Base-by-base conservation (phyloP, 2,113 vertebrate genomes). In the Plecturocebus donacophilus region DNA sequence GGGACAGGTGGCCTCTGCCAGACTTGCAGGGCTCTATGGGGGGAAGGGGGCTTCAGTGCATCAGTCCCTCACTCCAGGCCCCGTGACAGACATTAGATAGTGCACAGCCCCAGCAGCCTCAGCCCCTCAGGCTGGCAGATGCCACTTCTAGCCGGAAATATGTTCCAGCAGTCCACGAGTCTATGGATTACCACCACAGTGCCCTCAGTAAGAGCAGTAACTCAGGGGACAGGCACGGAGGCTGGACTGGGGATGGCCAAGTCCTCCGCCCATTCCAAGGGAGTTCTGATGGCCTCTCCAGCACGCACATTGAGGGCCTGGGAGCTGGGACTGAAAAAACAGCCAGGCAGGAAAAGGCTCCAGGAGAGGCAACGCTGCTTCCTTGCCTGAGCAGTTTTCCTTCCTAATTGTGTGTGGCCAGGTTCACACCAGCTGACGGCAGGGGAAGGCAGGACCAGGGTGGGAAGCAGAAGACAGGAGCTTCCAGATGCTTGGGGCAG, bases 131-230 rank as follows among this genome's bases (percentile, higher is more conserved):
- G 64, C 6, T 21, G 7, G 23, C 52, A 61, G 30, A 76, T 0
- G 38, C 32, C 64, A 47, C 14, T n/a, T 54, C 47, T 49, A 27
- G 16, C 10, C 32, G 64, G 19, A 40, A 82, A 21, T 8, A 0
- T 19, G 38, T 47, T 49, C 73, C 1, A 1, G 84, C 0, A 9
- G 82, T 6, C 42, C 32, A 0, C 0, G 2, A 40, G n/a, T 32
- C 83, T 17, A 4, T 1, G 19, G 73, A 35, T 10, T 8, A 49
- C 54, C 8, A 49, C 47, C 3, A 0, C 58, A 8, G 1, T 0
- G 45, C n/a, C 5, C 35, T 20, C 82, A 16, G 4, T 20, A 32
- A 56, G 35, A 38, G 61, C 49, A 23, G 73, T 0, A 4, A 79
- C 68, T 42, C 20, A 0, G 17, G 10, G 45, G 3, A 2, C 12